These are phyloP conservation scores for Grantiella picta DNA, from an alignment of 2,113 vertebrate species.

Conservation along the genomic window DNA sequence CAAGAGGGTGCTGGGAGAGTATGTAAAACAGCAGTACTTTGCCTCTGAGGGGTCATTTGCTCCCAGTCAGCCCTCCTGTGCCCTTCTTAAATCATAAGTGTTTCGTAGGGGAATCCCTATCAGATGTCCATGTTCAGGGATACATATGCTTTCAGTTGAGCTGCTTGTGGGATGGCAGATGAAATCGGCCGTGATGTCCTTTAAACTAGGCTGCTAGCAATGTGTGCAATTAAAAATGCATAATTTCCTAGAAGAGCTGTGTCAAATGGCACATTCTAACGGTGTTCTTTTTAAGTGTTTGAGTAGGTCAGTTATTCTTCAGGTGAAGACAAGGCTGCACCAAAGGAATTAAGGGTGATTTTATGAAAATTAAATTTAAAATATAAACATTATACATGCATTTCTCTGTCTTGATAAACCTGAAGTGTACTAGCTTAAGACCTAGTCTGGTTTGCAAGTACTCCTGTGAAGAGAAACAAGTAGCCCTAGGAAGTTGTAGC, in stretches of 20 bases:
- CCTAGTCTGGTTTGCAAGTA: not conserved
- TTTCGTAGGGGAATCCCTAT: not conserved
- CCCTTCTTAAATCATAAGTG: not conserved
- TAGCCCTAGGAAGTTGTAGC: not conserved
- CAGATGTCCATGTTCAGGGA: fast-evolving
- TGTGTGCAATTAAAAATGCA: not conserved
- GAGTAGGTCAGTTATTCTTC: not conserved
- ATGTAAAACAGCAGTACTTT: not conserved
- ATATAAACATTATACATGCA: fast-evolving
- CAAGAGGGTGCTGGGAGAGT: not conserved
- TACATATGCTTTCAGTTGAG: not conserved
- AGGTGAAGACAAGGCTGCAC: not conserved
- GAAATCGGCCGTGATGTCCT: not conserved
- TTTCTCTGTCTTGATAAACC: not conserved
- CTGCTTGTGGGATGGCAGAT: not conserved
- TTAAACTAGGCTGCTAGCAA: not conserved
- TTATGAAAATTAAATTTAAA: not conserved
- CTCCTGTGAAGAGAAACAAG: not conserved
- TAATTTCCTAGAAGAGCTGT: not conserved
- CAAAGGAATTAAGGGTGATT: not conserved
- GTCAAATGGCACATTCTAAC: not conserved
- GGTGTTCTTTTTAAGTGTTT: not conserved
- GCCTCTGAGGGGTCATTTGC: not conserved
- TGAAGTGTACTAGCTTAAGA: not conserved
- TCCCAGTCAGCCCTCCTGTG: not conserved